These are phyloP conservation scores for Nerophis lumbriciformis DNA, from an alignment of 2,113 vertebrate species.

Conservation along the genomic window DNA sequence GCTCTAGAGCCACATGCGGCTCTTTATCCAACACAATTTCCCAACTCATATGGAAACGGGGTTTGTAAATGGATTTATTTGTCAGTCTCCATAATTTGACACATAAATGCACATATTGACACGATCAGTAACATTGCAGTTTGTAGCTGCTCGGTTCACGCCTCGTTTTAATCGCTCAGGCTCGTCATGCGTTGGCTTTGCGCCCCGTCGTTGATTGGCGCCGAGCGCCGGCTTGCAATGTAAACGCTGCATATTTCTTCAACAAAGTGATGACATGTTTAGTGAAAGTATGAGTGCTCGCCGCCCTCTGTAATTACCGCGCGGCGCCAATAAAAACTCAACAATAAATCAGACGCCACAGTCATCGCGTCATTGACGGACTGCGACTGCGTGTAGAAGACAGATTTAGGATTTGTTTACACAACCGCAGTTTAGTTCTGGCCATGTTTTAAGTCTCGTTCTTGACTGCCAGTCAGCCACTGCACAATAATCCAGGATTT, in stretches of 20 bases:
- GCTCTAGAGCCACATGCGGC: too few relatives aligned
- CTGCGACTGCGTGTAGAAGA: not conserved
- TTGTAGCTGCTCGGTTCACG: not conserved
- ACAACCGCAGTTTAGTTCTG: too few relatives aligned
- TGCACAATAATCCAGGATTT: too few relatives aligned
- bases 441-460: too few relatives aligned
- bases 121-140: too few relatives aligned
- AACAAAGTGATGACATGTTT: slow-evolving; percentile 8
- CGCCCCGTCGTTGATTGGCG: not conserved
- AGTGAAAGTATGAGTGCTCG: slow-evolving; percentile 6
- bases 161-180: not conserved
- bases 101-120: too few relatives aligned
- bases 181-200: not conserved
- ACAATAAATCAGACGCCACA: not conserved
- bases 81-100: too few relatives aligned
- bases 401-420: too few relatives aligned
- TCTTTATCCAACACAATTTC: too few relatives aligned
- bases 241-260: slow-evolving; percentile 8
- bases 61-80: too few relatives aligned
- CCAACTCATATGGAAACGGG: too few relatives aligned
- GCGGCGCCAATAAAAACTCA: slow-evolving; percentile 1
- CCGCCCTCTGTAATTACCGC: not conserved
- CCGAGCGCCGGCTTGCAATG: not conserved
- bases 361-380: not conserved
- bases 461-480: too few relatives aligned